Base-by-base conservation (phyloP, 2,888 invertebrate species). In the Pemphredon lugubris region DNA sequence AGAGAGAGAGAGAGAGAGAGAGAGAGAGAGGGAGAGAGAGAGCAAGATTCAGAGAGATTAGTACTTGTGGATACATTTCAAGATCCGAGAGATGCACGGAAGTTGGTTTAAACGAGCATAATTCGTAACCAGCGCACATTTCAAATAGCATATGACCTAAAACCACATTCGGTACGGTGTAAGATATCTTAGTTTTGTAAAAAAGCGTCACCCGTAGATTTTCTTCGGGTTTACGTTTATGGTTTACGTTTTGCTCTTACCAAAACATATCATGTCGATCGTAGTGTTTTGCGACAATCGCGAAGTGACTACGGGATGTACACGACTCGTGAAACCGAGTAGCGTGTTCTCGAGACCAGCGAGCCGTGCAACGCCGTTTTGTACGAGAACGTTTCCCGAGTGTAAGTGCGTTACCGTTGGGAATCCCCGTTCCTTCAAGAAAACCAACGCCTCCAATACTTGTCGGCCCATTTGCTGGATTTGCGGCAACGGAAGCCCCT, bases 341-440 rank as follows among this genome's bases (percentile, higher is more conserved):
- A 97, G 91, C 0, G 95, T 94, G 90, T 97, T 97, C 90, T 97
- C 97, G 74, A 97, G 91, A 0, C 96, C 97, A 42, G 96, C 95
- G 84, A 97, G 92, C 87, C 97, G 93, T 50, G 97, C 97, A 0
- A 96, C 96, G 16, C 97, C 97, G 89, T 97, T 97, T 86, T 97
- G 97, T 40, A 97, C 92, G 77, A 97, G 95, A 21, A 98, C 94
- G 90, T 98, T 98, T 37, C 97, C 97, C 55, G 96, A 94, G 90
- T 97, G 97, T 77, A 98, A 91, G 90, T 97, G 96, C 42, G 95
- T 93, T 84, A 96, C 96, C 7, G 95, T 93, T 2, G 97, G 97
- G 88, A 97, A 97, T 9, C 96, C 96, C 83, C 96, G 94, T 84
- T 96, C 96, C 79, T 94, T 94, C 16, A 97, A 92, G 90, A 97